Percentiles rank a stretch among this genome's conserved stretches.
Evolutionary conservation across 2,113 vertebrate genomes (phyloP).

Genomic region (Ardeotis arabs): DNA sequence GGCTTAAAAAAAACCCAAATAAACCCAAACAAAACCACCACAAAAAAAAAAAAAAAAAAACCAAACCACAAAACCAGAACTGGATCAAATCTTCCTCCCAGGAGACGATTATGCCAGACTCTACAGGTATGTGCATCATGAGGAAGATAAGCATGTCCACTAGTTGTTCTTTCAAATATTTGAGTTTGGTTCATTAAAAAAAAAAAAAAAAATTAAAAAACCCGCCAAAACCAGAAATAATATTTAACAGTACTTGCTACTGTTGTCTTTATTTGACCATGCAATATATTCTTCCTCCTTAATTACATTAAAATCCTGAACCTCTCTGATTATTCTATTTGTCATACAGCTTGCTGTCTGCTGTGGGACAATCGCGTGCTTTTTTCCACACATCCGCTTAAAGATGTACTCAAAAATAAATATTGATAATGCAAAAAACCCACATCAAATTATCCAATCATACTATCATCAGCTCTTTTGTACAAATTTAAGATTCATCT

Average conservation of each 20-base stretch:
- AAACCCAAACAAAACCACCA: background rate
- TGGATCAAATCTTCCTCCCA: background rate
- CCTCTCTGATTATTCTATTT: background rate
- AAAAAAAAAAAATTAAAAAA: background rate
- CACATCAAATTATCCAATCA: background rate
- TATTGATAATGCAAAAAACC: background rate
- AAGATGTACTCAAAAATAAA: background rate
- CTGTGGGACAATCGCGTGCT: background rate
- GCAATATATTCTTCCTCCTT: background rate
- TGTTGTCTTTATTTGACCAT: background rate
- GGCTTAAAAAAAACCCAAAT: background rate
- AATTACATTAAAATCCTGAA: background rate
- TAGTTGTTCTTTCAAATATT: background rate
- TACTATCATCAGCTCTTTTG: background rate
- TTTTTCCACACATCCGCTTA: background rate
- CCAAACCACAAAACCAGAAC: background rate
- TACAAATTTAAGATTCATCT: background rate
- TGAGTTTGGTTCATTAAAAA: background rate
- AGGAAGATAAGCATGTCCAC: background rate
- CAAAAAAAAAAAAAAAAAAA: background rate
- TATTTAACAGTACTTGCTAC: background rate
- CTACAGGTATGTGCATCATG: background rate
- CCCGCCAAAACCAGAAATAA: background rate
- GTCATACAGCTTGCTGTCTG: background rate
- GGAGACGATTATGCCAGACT: background rate